Evolutionary conservation across 2,113 vertebrate species (phyloP), one percentile per base, ranked within the genome.

Genomic region (Plecturocebus donacophilus): DNA sequence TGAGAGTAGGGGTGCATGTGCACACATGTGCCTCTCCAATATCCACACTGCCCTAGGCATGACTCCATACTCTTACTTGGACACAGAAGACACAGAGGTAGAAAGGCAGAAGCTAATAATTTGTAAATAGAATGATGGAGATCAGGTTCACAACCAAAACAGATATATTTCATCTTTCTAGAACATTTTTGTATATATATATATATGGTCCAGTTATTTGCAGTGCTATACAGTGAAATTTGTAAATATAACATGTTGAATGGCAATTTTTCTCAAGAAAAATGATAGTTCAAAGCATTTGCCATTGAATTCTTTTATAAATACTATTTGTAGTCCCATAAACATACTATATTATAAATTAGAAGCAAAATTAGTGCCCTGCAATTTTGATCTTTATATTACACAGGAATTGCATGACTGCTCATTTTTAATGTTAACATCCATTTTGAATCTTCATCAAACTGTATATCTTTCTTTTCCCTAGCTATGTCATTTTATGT

Each of bases 361-460:
- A 92, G 95, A 97, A 77, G 64, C 35, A 68, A 97, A 98, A 96
- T 97, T 54, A 89, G 83, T 97, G 95, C 61, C 97, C 96, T 86
- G 83, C 52, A 47, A 90, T 98, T 97, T 96, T 98, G 42, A 94
- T 91, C 95, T 98, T 96, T 95, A 98, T 96, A 96, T 98, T 97
- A 97, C 87, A 97, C 76, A 98, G 86, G 95, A 90, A 91, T 98
- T 98, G 89, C 94, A 98, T 94, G 98, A 96, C 82, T 98, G 84
- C 90, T 98, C 95, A 96, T 98, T 98, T 98, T 98, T 98, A 98
- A 98, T 97, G 87, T 76, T 97, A 98, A 97, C 96, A 97, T 98
- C 97, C 96, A 98, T 98, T 98, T 98, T 98, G 97, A 98, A 97
- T 98, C 98, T 98, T 98, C 97, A 98, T 97, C 98, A 98, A 96